Conservation (phyloP, 53 echinoderm and acorn worm species). For the Mesocentrotus franciscanus region DNA sequence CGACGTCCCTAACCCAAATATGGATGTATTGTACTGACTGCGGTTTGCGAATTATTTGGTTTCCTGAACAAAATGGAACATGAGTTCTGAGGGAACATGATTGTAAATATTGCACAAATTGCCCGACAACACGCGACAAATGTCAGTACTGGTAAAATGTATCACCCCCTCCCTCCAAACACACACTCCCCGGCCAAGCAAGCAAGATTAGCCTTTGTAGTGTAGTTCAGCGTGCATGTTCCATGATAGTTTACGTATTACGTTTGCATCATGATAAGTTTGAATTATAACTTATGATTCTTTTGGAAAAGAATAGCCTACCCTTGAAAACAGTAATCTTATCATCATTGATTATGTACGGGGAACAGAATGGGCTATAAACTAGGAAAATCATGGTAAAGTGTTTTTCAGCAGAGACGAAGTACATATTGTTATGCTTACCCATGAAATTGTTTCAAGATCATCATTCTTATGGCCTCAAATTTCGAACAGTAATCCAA, state of each 20-base stretch:
- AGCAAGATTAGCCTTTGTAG: not conserved
- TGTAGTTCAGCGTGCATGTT: not conserved
- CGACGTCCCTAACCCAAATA: conserved; percentile 35
- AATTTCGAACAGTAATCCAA: too few relatives aligned
- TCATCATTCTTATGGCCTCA: too few relatives aligned
- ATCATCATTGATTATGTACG: too few relatives aligned
- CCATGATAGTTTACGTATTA: not conserved
- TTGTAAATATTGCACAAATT: conserved; percentile 44
- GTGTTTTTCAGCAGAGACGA: too few relatives aligned
- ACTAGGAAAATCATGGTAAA: too few relatives aligned
- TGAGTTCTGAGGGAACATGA: not conserved
- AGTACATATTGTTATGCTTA: not conserved
- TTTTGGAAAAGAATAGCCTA: not conserved
- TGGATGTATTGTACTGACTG: conserved; percentile 15
- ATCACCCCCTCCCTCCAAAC: not conserved
- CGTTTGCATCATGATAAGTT: not conserved
- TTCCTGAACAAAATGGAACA: not conserved
- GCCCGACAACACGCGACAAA: conserved; percentile 9
- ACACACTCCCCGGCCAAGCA: not conserved
- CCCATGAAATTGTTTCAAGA: too few relatives aligned
- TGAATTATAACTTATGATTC: too few relatives aligned
- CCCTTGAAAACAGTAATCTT: not conserved
- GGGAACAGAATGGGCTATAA: too few relatives aligned
- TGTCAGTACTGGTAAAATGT: not conserved
- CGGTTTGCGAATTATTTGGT: conserved; percentile 30